Evolutionary conservation across 2,113 vertebrate genomes (phyloP), one percentile per base, ranked within the genome.

Genomic region (Sterrhoptilus dennistouni): DNA sequence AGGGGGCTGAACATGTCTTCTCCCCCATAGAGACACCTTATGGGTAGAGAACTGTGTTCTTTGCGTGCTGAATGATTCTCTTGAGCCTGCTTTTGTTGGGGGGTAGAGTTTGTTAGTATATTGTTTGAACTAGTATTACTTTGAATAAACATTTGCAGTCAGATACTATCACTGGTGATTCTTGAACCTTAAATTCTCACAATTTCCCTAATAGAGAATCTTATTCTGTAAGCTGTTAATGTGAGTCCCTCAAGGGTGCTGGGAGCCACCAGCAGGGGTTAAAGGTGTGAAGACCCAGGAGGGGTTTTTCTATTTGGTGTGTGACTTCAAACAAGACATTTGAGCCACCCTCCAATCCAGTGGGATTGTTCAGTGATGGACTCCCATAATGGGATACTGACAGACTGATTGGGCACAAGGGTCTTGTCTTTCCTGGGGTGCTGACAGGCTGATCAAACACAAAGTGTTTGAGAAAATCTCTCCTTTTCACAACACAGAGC

Each of bases 281-380:
- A 42, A 64, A 57, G 14, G 7, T 33, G 9, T 50, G 17, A 66
- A 72, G 11, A 72, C 8, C 31, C 25, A 33, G 17, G 21, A 57
- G 21, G 4, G 2, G 0, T 23, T 56, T 80, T 8, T 50, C 4
- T 49, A 16, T 79, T 69, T 64, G 22, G 11, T 27, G 6, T 33
- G 36, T 23, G 31, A 28, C 31, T 31, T 31, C 17, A 11, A 38
- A 9, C 28, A 45, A 59, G 38, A 24, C 23, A 24, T 19, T n/a
- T 28, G 53, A 82, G 29, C 11, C 0, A 0, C 19, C 10, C 28
- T 75, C 12, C 3, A 10, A 25, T 8, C 16, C 19, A 52, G 33
- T 38, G 45, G 28, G 20, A 31, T 25, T 35, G 20, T 17, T 80
- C 14, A n/a, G 7, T 13, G 53, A 21, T 38, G 23, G 23, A 14